phyloP scores from a whole-genome alignment of 2,113 vertebrate genomes.

The Puffinus mauretanicus region DNA sequence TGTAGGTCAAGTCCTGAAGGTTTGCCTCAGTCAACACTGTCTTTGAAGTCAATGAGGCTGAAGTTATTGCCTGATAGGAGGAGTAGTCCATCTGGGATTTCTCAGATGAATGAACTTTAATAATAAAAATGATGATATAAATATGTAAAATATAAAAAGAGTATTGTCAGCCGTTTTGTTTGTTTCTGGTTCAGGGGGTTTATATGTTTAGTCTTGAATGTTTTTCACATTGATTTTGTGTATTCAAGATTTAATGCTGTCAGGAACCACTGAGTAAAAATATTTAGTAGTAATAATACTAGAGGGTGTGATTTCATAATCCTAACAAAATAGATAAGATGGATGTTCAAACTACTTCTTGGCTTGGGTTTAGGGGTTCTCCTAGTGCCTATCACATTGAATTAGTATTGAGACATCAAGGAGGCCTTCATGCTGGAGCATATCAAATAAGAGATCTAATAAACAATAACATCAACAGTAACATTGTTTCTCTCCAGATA shows the following conservation, averaged over 20 bases:
- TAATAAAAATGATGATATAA: constrained; percentile 34
- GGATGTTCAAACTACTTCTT: neutral
- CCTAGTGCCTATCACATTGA: neutral
- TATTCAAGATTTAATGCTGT: neutral
- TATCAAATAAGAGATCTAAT: neutral
- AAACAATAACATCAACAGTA: neutral
- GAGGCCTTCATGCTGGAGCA: neutral
- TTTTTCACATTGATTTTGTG: neutral
- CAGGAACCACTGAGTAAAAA: constrained; percentile 19
- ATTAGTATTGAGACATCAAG: neutral
- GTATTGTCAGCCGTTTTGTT: neutral
- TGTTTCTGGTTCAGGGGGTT: neutral
- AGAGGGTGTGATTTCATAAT: constrained; percentile 18
- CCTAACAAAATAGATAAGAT: neutral
- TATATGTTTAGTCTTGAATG: constrained; percentile 36
- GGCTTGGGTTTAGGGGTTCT: neutral
- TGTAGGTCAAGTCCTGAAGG: constrained; percentile 26
- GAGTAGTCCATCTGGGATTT: constrained; percentile 20
- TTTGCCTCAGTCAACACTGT: constrained; percentile 25
- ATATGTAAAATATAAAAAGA: neutral
- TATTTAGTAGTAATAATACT: neutral
- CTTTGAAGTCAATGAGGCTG: constrained; percentile 44
- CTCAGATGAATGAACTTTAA: constrained; percentile 28
- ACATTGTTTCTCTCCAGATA: neutral
- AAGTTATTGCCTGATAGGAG: constrained; percentile 29